Percentiles rank a stretch among this genome's conserved stretches.
These are phyloP conservation scores for Idaea straminata DNA, from an alignment of 2,888 invertebrate species.

Conservation along the genomic window DNA sequence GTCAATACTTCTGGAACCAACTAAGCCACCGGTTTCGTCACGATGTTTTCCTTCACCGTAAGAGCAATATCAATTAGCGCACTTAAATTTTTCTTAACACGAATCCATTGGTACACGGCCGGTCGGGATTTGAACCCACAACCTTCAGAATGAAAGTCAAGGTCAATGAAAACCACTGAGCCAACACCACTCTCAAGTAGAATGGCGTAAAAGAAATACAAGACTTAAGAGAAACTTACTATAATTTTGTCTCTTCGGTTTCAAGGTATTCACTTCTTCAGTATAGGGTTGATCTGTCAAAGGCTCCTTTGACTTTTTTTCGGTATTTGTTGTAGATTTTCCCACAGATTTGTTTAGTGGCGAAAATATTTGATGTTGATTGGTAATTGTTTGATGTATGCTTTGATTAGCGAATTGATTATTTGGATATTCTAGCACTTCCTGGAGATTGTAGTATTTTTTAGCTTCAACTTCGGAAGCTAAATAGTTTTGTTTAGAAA, in stretches of 20 bases:
- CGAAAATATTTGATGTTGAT: neutral
- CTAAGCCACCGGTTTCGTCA: too few species aligned
- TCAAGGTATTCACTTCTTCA: slow-evolving; percentile 5
- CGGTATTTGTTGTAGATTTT: neutral
- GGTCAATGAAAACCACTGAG: too few species aligned
- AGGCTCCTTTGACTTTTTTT: neutral
- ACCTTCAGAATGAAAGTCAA: too few species aligned
- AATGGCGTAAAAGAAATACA: neutral
- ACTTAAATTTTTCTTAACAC: too few species aligned
- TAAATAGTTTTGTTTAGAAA: neutral
- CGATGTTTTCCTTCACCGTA: too few species aligned
- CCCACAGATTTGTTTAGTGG: neutral
- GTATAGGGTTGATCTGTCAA: neutral
- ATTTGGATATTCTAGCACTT: slow-evolving; percentile 7
- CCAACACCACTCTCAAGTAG: too few species aligned
- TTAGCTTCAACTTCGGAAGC: neutral
- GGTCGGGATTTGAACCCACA: too few species aligned
- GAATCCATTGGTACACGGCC: too few species aligned
- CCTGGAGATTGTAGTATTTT: slow-evolving; percentile 13
- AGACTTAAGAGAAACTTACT: slow-evolving; percentile 23
- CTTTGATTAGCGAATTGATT: neutral
- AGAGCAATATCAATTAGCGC: too few species aligned
- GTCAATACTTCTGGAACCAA: too few species aligned
- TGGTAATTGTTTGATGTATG: neutral
- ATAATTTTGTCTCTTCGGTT: slow-evolving; percentile 27